Base-by-base conservation (phyloP, 1,140 invertebrate genomes). In the Dinoponera quadriceps region DNA sequence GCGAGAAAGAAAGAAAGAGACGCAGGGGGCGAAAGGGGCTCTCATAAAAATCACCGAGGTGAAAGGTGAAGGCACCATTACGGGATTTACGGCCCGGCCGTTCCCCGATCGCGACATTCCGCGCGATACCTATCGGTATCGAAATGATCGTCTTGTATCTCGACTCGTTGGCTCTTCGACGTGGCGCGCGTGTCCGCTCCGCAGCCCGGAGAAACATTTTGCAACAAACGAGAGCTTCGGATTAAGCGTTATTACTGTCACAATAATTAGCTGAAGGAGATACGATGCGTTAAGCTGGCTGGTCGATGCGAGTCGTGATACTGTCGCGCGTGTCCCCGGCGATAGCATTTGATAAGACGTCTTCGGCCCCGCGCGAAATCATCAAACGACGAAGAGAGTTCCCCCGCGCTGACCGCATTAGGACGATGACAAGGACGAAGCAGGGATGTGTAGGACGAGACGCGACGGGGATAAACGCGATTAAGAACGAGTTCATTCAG, bases 211-310 rank as follows among this genome's bases (percentile, higher is more conserved):
- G 14, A 44, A 22, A 54, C n/a, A 48, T 29, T 59, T 27, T 18
- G 44, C 33, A 59, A 48, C 63, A 78, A 55, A 57, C 33, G 1
- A 44, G 49, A 78, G 22, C 20, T 69, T 55, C 14, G 51, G 65
- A 69, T 80, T 71, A 71, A 55, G 5, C 25, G 51, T 69, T 44
- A 71, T 80, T 80, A 69, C 33, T 80, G 75, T 80, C 75, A 44
- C 65, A 71, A 57, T 59, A 71, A 80, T 78, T 80, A 80, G 33
- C 33, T 44, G 20, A 20, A 14, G 65, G 20, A 13, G 57, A 68
- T 71, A 48, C 51, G 38, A 71, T 48, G 9, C 18, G 60, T 63
- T 63, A 38, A 80, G 51, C 48, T n/a, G 25, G 48, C 51, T 33
- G 16, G 7, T n/a, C 66, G 48, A 57, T 57, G 13, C 18, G 14